Base-by-base conservation (phyloP, 53 echinoderm and acorn worm species). In the Henricia sp. region DNA sequence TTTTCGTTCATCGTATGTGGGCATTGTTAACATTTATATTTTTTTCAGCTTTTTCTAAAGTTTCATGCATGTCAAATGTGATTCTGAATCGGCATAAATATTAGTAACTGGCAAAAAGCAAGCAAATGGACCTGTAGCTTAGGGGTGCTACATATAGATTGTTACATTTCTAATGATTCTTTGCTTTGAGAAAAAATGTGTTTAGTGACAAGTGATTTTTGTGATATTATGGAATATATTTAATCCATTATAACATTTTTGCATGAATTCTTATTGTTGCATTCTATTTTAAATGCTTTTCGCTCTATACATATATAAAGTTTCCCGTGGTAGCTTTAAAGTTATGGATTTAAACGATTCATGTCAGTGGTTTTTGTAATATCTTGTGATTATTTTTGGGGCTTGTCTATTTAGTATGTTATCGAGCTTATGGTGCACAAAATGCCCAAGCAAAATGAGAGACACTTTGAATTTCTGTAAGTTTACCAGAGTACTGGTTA, bases 181-280 rank as follows among this genome's bases (percentile, higher is more conserved):
- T 80, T 80, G 80, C 80, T 80, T 80, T 80, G 8, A 40, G 64
- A 37, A 77, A 57, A 63, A 80, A 63, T 80, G 80, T 80, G 80
- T 80, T 80, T 63, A 26, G 80, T 80, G 80, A 80, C 80, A 80
- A 77, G 80, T 80, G 80, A 80, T 80, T 70, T 63, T 70, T 70
- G 70, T 80, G 64, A 62, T 80, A 58, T 57, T 77, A 80, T 64
- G 80, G 80, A 80, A 59, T 43, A 27, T 80, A 80, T 80, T 80
- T 80, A 80, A 63, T 80, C 80, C 50, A 80, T 80, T 80, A 80
- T 80, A 80, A 63, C 80, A 44, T 80, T 64, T 80, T 80, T 80
- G 80, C 80, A 80, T 80, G 80, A 80, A 80, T 64, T 80, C 80
- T 63, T 64, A 80, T 80, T 62, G 63, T 80, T 80, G 80, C 80